These are phyloP conservation scores for Brachylomia viminalis DNA, from an alignment of 2,888 invertebrate genomes.

Conservation along the genomic window DNA sequence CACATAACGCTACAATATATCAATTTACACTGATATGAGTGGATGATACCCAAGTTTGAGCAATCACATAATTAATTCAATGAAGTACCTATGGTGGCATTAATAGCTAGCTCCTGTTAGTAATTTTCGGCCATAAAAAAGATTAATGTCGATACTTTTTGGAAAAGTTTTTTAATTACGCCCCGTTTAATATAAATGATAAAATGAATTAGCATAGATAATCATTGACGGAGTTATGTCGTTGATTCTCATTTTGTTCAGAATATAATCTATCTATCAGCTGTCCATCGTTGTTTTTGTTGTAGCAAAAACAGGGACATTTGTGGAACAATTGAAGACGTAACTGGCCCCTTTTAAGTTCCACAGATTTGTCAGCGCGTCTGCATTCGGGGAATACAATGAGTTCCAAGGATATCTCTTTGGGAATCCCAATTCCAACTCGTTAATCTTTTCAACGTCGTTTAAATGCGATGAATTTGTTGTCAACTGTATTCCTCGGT, in stretches of 20 bases:
- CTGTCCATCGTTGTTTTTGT: conserved; percentile 4
- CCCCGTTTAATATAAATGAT: conserved; percentile 35
- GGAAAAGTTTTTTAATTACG: conserved; percentile 37
- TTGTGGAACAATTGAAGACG: conserved; percentile 47
- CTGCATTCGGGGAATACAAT: conserved; percentile 48
- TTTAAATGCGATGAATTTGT: conserved; percentile 49
- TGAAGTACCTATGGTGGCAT: conserved; percentile 35
- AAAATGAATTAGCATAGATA: conserved; percentile 28
- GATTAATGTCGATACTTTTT: conserved; percentile 34
- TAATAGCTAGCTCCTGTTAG: conserved; percentile 34
- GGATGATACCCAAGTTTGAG: conserved; percentile 16
- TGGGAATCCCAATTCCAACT: conserved; percentile 43
- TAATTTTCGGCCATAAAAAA: conserved; percentile 57
- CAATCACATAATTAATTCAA: conserved; percentile 47
- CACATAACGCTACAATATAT: conserved; percentile 22
- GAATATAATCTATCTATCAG: not conserved
- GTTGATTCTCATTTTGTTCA: conserved; percentile 3
- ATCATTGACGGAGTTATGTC: conserved; percentile 8
- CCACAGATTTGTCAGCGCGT: conserved; percentile 46
- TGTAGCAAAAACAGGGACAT: conserved; percentile 5
- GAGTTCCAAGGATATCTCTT: conserved; percentile 47
- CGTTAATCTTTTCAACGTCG: conserved; percentile 51
- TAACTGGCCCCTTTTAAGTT: conserved; percentile 49
- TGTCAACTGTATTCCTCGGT: conserved; percentile 26
- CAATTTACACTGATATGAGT: conserved; percentile 26